phyloP scores from a whole-genome alignment of 2,888 invertebrate species.

The Yponomeuta malinellus region DNA sequence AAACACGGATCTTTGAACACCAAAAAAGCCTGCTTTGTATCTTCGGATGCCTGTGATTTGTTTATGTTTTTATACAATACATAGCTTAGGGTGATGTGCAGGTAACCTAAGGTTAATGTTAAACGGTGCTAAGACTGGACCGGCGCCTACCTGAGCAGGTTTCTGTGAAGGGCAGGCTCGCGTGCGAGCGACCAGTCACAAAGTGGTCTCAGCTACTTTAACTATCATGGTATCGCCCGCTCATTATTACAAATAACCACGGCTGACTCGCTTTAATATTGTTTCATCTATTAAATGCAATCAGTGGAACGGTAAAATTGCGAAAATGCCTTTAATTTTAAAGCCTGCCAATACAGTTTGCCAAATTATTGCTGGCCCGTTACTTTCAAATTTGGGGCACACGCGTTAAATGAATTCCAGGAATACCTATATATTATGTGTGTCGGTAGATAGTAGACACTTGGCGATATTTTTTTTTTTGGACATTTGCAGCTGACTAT shows the following conservation, averaged over 20 bases:
- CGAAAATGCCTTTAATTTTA: conserved; percentile 17
- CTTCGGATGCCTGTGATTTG: background rate
- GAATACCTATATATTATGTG: background rate
- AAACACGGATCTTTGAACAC: conserved; percentile 14
- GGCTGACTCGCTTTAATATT: conserved; percentile 14
- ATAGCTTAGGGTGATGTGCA: conserved; percentile 8
- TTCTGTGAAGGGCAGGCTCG: conserved; percentile 58
- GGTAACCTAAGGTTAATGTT: conserved; percentile 16
- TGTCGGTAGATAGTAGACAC: background rate
- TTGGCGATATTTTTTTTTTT: background rate
- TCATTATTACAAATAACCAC: conserved; percentile 17
- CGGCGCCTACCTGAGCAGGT: conserved; percentile 50
- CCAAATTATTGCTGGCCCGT: conserved; percentile 5
- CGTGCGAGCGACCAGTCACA: conserved; percentile 32
- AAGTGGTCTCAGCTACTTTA: conserved; percentile 5
- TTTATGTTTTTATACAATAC: conserved; percentile 1
- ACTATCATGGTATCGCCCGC: conserved; percentile 2
- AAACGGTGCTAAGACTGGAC: conserved; percentile 8
- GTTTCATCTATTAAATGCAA: conserved; percentile 19
- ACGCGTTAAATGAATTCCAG: conserved; percentile 5
- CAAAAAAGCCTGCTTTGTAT: conserved; percentile 8
- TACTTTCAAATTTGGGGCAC: conserved; percentile 9
- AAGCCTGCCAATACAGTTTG: conserved; percentile 8
- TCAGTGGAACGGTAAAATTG: conserved; percentile 23
- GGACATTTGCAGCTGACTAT: conserved; percentile 7